phyloP scores from a whole-genome alignment of 2,888 invertebrate genomes.

The Himalopsyche kuldschensis region DNA sequence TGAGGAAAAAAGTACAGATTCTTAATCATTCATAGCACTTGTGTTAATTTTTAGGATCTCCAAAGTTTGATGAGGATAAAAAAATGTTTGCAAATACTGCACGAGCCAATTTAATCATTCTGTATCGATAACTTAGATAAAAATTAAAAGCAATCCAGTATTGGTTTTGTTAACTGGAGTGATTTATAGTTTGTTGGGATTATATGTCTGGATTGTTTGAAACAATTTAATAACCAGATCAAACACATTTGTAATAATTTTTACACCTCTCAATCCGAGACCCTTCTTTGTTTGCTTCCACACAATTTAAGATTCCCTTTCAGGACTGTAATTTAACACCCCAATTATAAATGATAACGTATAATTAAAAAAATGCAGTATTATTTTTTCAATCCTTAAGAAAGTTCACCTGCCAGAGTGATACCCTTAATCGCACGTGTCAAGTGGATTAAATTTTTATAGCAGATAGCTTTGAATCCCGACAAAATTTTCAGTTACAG shows the following conservation, averaged over 20 bases:
- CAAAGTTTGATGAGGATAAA: too few species aligned
- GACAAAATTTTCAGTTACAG: too few species aligned
- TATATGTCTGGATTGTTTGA: background rate
- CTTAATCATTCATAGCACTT: too few species aligned
- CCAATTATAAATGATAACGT: background rate
- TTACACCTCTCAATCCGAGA: background rate
- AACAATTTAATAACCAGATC: background rate
- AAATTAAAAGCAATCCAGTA: background rate
- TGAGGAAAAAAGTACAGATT: too few species aligned
- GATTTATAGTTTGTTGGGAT: background rate
- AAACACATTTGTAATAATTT: slow-evolving; percentile 1
- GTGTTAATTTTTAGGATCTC: too few species aligned
- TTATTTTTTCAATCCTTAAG: background rate
- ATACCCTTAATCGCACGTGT: background rate
- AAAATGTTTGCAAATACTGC: too few species aligned
- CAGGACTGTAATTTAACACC: background rate
- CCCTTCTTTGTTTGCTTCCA: background rate
- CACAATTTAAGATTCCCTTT: background rate
- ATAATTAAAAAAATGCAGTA: background rate
- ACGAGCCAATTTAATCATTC: too few species aligned
- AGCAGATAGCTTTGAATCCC: too few species aligned
- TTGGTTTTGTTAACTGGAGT: background rate
- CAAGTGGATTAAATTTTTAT: too few species aligned
- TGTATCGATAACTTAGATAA: background rate
- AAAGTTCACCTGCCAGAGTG: background rate